Base-by-base conservation (phyloP, 2,888 invertebrate genomes). In the Oscheius sp. region DNA sequence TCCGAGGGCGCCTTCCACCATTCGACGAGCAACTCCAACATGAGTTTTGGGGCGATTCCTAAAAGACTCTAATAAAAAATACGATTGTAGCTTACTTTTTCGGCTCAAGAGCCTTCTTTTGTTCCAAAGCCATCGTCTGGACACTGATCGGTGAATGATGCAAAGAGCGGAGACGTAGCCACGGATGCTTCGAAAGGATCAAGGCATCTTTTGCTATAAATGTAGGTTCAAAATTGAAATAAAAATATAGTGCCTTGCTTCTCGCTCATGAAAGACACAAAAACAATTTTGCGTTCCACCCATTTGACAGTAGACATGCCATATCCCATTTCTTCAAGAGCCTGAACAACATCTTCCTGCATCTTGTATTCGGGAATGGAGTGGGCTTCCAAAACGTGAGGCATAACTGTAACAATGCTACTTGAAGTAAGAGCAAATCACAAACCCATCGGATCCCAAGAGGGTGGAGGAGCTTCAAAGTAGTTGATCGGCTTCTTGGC, bases 1-100 rank as follows among this genome's bases (percentile, higher is more conserved):
- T 11, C 81, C 81, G 11, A 83, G 73, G 5, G 79, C 77, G n/a
- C 76, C 76, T 35, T 83, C 83, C 2, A 83, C 79, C 70, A 81
- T 76, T 5, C 83, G 75, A 13, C 83, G 72, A 4, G 83, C 83
- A 11, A 79, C 80, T 10, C 76, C 77, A 1, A 77, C 77, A 59
- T 77, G 77, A 7, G 81, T 81, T 55, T 70, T 73, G n/a, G 75
- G 76, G 13, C 73, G 65, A 10, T 11, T 42, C 21, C 73, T 73
- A 48, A 47, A 72, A 72, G 2, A n/a, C 3, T 10, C 53, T 53
- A 33, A 1, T 29, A 51, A 66, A 66, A 37, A 4, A 11, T 7
- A 32, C 4, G 9, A 47, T 7, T 63, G 2, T 50, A 1, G n/a
- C 60, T 70, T n/a, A 70, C 70, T 51, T 70, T 32, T 50, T 48